Conservation (phyloP, 1,140 invertebrate species). For the Musca vetustissima region DNA sequence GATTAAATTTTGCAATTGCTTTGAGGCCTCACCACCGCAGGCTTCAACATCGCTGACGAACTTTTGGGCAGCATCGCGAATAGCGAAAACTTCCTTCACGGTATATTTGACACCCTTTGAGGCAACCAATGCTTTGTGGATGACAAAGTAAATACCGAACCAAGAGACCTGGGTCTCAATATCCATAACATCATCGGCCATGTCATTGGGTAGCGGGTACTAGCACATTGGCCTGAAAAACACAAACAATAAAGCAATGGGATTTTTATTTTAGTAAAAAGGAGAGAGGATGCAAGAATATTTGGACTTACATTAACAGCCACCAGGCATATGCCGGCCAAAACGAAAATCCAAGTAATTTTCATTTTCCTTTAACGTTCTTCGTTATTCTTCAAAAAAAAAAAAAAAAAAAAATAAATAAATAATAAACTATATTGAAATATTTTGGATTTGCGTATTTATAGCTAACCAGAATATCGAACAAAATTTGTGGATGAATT, state of each 20-base stretch:
- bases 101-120: conserved; percentile 43
- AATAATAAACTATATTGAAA: not conserved
- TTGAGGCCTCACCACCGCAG: conserved; percentile 34
- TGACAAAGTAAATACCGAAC: not conserved
- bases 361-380: not conserved
- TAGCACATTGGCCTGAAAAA: conserved; percentile 7
- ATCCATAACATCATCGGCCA: not conserved
- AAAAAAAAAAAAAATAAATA: too few species aligned
- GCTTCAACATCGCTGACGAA: conserved; percentile 30
- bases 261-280: too few species aligned
- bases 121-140: conserved; percentile 30
- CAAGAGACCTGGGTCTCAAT: not conserved
- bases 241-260: too few species aligned
- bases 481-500: too few species aligned
- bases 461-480: too few species aligned
- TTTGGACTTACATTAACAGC: conserved; percentile 21
- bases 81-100: conserved; percentile 39
- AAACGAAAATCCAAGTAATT: not conserved
- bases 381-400: not conserved
- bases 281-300: too few species aligned
- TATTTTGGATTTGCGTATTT: too few species aligned
- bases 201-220: not conserved
- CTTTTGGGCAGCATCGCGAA: conserved; percentile 33
- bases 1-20: conserved; percentile 40
- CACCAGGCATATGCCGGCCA: not conserved